phyloP scores from a whole-genome alignment of 2,797 vertebrate species.

The Caiman crocodilus region DNA sequence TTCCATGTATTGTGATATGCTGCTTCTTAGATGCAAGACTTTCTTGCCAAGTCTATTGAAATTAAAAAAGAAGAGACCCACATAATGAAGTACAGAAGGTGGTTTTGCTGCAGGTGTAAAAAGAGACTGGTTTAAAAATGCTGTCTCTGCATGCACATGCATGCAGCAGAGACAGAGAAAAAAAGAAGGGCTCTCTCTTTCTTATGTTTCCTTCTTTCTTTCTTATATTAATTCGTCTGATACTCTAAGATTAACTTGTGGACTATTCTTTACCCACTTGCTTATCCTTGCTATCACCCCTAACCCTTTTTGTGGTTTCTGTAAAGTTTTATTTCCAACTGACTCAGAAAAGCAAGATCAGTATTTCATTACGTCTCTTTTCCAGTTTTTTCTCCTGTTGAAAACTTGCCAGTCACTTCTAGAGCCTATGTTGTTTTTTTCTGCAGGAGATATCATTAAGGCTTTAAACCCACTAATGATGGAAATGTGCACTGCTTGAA shows the following conservation, averaged over 20 bases:
- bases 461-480: conserved; percentile 75
- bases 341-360: conserved; percentile 10
- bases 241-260: neutral
- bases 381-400: conserved; percentile 45
- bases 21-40: conserved; percentile 42
- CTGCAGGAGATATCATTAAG: conserved; percentile 75
- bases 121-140: conserved; percentile 49
- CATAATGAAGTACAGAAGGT: conserved; percentile 20
- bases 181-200: neutral
- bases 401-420: conserved; percentile 73
- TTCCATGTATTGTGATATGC: conserved; percentile 46
- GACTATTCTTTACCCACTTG: neutral
- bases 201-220: neutral
- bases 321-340: conserved; percentile 2
- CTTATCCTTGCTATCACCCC: neutral
- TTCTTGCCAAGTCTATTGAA: conserved; percentile 32
- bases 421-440: conserved; percentile 56
- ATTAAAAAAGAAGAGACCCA: neutral
- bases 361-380: conserved; percentile 34
- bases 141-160: fast-evolving
- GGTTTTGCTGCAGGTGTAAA: conserved; percentile 58
- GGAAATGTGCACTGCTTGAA: conserved; percentile 73
- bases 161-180: neutral
- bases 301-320: neutral
- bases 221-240: neutral